A percentile compares a stretch with the other conserved stretches of the same genome.
These are phyloP conservation scores for Poicephalus gulielmi DNA, from an alignment of 2,113 vertebrate species.

Conservation along the genomic window DNA sequence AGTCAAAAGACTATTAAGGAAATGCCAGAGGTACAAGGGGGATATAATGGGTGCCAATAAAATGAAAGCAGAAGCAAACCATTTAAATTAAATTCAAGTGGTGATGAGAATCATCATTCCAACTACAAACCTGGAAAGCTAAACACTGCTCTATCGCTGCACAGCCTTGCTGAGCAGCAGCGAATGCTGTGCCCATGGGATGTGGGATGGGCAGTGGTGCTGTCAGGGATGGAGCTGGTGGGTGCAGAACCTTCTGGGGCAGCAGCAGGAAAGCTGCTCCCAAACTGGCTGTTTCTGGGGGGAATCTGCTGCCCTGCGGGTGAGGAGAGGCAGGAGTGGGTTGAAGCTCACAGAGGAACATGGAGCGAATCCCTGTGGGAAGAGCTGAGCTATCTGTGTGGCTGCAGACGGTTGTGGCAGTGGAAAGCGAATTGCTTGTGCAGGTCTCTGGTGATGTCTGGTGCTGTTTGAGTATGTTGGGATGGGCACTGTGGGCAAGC, in stretches of 20 bases:
- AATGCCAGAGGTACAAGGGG: slow-evolving; percentile 16
- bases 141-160: background rate
- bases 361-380: too few relatives aligned
- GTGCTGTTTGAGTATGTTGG: background rate
- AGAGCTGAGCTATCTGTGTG: background rate
- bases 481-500: background rate
- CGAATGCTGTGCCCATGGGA: rapidly evolving
- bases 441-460: background rate
- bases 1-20: slow-evolving; percentile 50
- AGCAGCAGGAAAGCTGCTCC: background rate
- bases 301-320: background rate
- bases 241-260: background rate
- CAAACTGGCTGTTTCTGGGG: background rate
- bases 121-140: slow-evolving; percentile 42
- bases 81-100: background rate
- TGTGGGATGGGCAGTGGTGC: background rate
- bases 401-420: background rate
- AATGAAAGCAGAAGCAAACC: slow-evolving; percentile 23
- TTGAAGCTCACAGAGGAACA: background rate
- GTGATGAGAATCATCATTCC: slow-evolving; percentile 56
- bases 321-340: rapidly evolving
- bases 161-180: background rate
- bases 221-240: background rate
- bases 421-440: background rate
- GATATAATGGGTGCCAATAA: slow-evolving; percentile 7